These are phyloP conservation scores for Smutsia gigantea DNA, from an alignment of 2,797 vertebrate species.

Conservation along the genomic window DNA sequence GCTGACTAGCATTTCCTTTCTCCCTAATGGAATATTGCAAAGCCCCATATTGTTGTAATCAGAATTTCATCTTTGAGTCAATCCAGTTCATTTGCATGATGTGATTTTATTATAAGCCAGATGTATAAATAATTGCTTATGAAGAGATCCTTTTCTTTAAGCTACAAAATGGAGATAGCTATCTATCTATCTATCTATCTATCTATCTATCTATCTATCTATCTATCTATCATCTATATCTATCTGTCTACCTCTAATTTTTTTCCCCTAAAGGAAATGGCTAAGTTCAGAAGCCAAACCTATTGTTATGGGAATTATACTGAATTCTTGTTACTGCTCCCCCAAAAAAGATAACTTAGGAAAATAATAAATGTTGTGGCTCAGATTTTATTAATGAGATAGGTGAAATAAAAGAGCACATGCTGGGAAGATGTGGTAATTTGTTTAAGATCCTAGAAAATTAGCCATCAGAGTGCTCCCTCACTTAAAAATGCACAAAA, in stretches of 20 bases:
- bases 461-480: background rate
- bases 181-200: background rate
- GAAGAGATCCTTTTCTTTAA: slow-evolving; percentile 69
- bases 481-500: background rate
- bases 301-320: slow-evolving; percentile 52
- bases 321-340: slow-evolving; percentile 62
- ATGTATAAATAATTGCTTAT: slow-evolving; percentile 77
- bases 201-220: background rate
- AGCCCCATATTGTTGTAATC: slow-evolving; percentile 80
- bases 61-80: slow-evolving; percentile 77
- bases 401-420: background rate
- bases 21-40: slow-evolving; percentile 73
- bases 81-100: slow-evolving; percentile 78
- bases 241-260: background rate
- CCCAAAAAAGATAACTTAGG: slow-evolving; percentile 28
- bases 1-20: slow-evolving; percentile 81
- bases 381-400: slow-evolving; percentile 50
- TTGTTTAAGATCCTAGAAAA: background rate
- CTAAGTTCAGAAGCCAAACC: slow-evolving; percentile 40
- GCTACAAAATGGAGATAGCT: slow-evolving; percentile 42
- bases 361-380: slow-evolving; percentile 47
- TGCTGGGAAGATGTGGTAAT: background rate
- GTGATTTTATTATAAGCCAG: slow-evolving; percentile 77
- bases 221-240: background rate
- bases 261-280: background rate